phyloP scores from a whole-genome alignment of 2,888 invertebrate genomes.

The Tenthredo livida region DNA sequence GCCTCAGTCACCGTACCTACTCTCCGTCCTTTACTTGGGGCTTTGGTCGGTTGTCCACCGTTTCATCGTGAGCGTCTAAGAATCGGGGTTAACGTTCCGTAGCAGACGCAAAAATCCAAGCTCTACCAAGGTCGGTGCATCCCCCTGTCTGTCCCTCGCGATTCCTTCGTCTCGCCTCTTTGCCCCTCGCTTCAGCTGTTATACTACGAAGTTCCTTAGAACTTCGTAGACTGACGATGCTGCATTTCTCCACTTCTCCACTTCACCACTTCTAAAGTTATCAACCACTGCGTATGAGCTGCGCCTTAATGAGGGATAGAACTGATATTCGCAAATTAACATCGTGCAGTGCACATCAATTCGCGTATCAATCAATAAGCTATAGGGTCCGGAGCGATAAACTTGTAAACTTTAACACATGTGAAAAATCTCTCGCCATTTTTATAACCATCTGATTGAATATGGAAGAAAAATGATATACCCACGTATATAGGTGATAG shows the following conservation, averaged over 20 bases:
- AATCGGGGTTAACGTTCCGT: slow-evolving; percentile 38
- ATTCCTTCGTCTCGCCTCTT: background rate
- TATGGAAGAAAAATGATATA: too few species aligned
- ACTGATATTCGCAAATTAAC: background rate
- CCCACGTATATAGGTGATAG: background rate
- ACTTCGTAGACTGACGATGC: background rate
- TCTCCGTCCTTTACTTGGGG: background rate
- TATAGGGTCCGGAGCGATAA: too few species aligned
- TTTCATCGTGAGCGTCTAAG: background rate
- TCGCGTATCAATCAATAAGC: too few species aligned
- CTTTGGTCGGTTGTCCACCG: background rate
- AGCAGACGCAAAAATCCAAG: slow-evolving; percentile 49
- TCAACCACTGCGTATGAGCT: background rate
- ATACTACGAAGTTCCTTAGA: background rate
- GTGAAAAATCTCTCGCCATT: too few species aligned
- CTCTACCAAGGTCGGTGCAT: slow-evolving; percentile 47
- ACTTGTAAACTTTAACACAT: too few species aligned
- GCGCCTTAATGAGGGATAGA: background rate
- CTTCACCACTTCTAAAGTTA: too few species aligned
- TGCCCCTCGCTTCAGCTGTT: slow-evolving; percentile 1
- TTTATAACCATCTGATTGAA: too few species aligned
- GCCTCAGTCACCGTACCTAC: background rate
- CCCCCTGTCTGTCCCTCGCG: slow-evolving; percentile 45
- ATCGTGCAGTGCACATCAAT: too few species aligned
- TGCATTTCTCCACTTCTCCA: background rate